Percentiles rank a stretch among this genome's conserved stretches.
Evolutionary conservation across 2,888 invertebrate species (phyloP).

Genomic region (Ctenicera cuprea): DNA sequence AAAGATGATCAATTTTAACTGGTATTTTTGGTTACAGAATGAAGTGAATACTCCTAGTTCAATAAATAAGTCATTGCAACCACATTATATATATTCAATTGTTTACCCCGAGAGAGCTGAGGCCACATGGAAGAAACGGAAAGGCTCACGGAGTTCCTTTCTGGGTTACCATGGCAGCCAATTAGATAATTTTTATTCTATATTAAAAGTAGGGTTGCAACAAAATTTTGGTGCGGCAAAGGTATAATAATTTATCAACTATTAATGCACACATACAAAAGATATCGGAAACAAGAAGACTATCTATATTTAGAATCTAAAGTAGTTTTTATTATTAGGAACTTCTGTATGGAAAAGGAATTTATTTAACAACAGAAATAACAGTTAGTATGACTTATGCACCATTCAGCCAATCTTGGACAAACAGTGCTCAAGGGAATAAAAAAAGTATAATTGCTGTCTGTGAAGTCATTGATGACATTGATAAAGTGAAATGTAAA

Average conservation of each 20-base stretch:
- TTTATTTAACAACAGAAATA: slow-evolving; percentile 85
- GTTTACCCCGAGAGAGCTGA: slow-evolving; percentile 76
- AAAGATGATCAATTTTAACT: background rate
- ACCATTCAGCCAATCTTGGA: slow-evolving; percentile 85
- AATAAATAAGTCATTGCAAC: slow-evolving; percentile 65
- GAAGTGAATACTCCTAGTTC: slow-evolving; percentile 55
- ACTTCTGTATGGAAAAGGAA: slow-evolving; percentile 82
- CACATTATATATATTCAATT: slow-evolving; percentile 83
- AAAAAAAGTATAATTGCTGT: slow-evolving; percentile 86
- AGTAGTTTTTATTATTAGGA: slow-evolving; percentile 70
- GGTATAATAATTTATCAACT: slow-evolving; percentile 48
- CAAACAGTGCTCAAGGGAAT: slow-evolving; percentile 84
- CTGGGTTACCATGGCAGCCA: slow-evolving; percentile 87
- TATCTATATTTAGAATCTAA: too few species aligned
- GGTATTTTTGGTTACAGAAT: slow-evolving; percentile 46
- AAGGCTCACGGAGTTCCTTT: slow-evolving; percentile 76
- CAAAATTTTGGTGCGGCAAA: slow-evolving; percentile 76
- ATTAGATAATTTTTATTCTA: slow-evolving; percentile 88
- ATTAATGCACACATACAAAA: too few species aligned
- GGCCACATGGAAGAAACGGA: slow-evolving; percentile 76
- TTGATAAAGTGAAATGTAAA: slow-evolving; percentile 77
- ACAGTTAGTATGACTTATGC: slow-evolving; percentile 83
- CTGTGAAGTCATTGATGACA: slow-evolving; percentile 86
- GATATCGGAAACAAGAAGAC: too few species aligned
- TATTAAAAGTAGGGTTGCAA: slow-evolving; percentile 85